Percentiles rank a stretch among this genome's conserved stretches.
Evolutionary conservation across 35 echinoderm and acorn worm species (phyloP).

Genomic region (Apostichopus californicus): DNA sequence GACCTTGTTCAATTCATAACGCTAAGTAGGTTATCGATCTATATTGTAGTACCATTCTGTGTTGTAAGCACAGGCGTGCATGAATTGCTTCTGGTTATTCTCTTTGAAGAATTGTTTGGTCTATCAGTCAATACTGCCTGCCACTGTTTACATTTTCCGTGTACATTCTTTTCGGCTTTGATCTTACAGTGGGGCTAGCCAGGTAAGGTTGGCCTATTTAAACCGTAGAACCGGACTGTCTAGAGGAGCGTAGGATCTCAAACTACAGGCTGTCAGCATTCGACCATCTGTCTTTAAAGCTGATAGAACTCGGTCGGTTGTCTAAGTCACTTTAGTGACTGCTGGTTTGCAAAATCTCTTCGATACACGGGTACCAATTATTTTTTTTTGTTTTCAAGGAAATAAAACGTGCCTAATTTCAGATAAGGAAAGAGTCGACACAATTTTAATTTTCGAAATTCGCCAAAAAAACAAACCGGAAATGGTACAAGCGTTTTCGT

Average conservation of each 20-base stretch:
- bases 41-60: background rate
- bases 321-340: background rate
- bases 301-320: background rate
- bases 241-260: background rate
- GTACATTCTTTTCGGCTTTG: background rate
- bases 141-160: constrained; percentile 8
- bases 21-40: constrained; percentile 31
- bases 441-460: too few species aligned
- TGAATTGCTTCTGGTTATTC: constrained; percentile 19
- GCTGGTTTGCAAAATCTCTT: background rate
- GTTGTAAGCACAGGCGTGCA: background rate
- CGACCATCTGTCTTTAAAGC: too few species aligned
- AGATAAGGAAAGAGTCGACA: too few species aligned
- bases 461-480: too few species aligned
- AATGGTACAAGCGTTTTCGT: too few species aligned
- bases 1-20: background rate
- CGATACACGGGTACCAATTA: background rate
- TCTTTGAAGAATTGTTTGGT: constrained; percentile 28
- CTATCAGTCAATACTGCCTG: constrained; percentile 29
- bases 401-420: too few species aligned
- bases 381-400: too few species aligned
- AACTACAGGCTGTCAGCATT: too few species aligned
- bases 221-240: background rate
- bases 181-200: background rate
- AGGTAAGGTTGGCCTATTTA: background rate